These are phyloP conservation scores for Polyommatus iphigenia DNA, from an alignment of 2,888 invertebrate species.

Conservation along the genomic window DNA sequence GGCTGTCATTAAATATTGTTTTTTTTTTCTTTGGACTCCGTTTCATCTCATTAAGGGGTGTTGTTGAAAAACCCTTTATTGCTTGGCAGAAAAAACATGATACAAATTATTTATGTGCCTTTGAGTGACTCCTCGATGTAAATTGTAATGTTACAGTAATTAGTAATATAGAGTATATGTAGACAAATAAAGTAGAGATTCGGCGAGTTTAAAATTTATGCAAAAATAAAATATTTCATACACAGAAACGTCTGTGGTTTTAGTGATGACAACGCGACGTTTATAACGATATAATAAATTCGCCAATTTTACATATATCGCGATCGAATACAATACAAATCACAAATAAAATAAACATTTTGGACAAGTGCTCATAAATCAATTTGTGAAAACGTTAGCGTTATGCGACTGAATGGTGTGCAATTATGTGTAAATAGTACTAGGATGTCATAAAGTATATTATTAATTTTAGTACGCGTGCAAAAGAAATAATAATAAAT, in stretches of 20 bases:
- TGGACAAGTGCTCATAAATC: neutral
- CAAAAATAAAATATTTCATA: too few species aligned
- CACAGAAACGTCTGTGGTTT: too few species aligned
- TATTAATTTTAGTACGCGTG: neutral
- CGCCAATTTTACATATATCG: too few species aligned
- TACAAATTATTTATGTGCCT: neutral
- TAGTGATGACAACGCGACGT: too few species aligned
- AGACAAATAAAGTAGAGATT: too few species aligned
- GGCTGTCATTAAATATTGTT: constrained; percentile 7
- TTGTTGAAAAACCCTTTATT: neutral
- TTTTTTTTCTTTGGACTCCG: neutral
- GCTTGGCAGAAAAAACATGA: neutral
- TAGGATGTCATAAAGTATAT: neutral
- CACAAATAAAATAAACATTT: neutral
- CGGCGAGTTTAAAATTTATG: too few species aligned
- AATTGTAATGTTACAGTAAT: too few species aligned
- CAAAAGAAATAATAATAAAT: too few species aligned
- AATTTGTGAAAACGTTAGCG: neutral
- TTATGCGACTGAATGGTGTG: neutral
- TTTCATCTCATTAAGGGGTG: constrained; percentile 12
- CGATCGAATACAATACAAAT: too few species aligned
- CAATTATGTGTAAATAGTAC: neutral
- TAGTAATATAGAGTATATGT: too few species aligned
- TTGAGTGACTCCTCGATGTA: too few species aligned
- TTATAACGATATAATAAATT: too few species aligned